Conservation (phyloP, 2,113 vertebrate genomes). For the Beaufortia kweichowensis region DNA sequence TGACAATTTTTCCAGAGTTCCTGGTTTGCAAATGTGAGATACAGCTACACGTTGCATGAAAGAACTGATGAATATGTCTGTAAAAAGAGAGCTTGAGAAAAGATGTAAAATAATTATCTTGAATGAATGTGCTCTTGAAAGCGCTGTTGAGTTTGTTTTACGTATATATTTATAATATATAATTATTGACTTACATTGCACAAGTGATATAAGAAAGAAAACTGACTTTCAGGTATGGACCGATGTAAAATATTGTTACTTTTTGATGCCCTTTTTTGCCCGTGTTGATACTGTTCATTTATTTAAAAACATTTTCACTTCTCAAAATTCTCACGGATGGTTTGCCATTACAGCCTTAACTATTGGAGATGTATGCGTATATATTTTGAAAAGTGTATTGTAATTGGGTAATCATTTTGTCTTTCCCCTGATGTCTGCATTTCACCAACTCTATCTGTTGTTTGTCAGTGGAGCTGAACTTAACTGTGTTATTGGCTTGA, state of each 20-base stretch:
- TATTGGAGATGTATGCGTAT: constrained; percentile 3
- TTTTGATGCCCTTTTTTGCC: constrained; percentile 58
- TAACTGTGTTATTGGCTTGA: constrained; percentile 12
- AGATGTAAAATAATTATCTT: constrained; percentile 57
- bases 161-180: constrained; percentile 54
- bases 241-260: constrained; percentile 55
- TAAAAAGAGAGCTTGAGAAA: constrained; percentile 52
- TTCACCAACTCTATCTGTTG: neutral
- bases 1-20: neutral
- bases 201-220: constrained; percentile 49
- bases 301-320: constrained; percentile 6
- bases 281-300: constrained; percentile 49
- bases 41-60: constrained; percentile 58
- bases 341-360: constrained; percentile 35
- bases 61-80: constrained; percentile 53
- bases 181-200: constrained; percentile 60
- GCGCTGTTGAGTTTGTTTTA: constrained; percentile 53
- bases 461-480: constrained; percentile 1
- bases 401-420: neutral
- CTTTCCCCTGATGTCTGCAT: constrained; percentile 10
- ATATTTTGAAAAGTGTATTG: constrained; percentile 5
- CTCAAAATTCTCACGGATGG: neutral
- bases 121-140: constrained; percentile 53
- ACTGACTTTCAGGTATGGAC: constrained; percentile 53
- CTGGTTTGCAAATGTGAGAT: neutral